Conservation (phyloP, 2,888 invertebrate genomes). For the Pyrrhosoma nymphula region DNA sequence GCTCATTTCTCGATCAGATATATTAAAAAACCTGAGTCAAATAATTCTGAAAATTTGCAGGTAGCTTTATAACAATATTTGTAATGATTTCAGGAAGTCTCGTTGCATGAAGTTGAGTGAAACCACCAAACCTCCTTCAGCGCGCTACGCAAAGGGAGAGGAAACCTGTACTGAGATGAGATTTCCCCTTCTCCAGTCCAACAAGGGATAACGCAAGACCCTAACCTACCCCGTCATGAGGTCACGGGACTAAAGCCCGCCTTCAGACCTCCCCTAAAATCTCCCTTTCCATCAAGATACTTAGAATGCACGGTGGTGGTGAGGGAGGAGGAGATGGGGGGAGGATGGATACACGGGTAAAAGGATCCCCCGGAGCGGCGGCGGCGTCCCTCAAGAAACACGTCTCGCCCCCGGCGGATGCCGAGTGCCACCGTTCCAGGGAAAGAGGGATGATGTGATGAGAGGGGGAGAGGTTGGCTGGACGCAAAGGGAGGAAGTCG, state of each 20-base stretch:
- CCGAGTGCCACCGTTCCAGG: background rate
- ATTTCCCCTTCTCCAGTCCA: background rate
- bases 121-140: no score
- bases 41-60: no score
- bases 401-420: background rate
- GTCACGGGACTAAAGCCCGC: conserved; percentile 17
- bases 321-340: background rate
- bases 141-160: background rate
- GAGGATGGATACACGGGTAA: background rate
- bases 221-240: conserved; percentile 52
- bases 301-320: background rate
- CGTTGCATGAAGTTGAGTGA: no score
- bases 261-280: background rate
- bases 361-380: background rate
- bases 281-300: conserved; percentile 21
- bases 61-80: no score
- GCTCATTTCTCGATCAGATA: no score
- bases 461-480: background rate
- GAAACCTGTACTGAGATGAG: background rate
- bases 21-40: no score
- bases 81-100: no score
- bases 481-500: background rate
- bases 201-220: background rate
- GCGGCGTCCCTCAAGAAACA: background rate
- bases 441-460: background rate